A percentile compares a stretch with the other conserved stretches of the same genome.
These are phyloP conservation scores for Pelodiscus sinensis DNA, from an alignment of 2,113 vertebrate genomes.

Conservation along the genomic window DNA sequence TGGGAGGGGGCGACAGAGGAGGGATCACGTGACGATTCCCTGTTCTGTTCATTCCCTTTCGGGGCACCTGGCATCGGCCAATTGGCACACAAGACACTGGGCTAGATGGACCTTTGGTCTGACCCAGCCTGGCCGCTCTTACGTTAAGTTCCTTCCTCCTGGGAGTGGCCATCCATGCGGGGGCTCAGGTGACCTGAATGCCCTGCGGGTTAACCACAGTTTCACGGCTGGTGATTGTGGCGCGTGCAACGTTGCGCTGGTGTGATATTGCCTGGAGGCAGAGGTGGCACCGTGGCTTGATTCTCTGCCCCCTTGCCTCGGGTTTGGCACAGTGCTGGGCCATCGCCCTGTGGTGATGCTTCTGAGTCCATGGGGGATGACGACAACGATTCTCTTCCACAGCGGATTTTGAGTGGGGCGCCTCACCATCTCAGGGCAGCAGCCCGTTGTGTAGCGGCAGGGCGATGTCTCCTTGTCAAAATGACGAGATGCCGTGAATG, in stretches of 20 bases:
- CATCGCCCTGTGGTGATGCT: neutral
- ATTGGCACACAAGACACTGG: too few species aligned
- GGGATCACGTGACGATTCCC: too few species aligned
- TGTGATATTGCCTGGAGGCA: neutral
- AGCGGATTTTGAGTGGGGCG: neutral
- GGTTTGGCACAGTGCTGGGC: fast-evolving
- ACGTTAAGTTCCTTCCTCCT: neutral
- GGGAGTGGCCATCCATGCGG: neutral
- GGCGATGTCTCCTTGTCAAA: neutral
- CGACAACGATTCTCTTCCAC: neutral
- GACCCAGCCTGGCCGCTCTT: too few species aligned
- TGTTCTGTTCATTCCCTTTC: too few species aligned
- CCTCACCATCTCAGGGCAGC: too few species aligned
- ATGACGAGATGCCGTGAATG: neutral
- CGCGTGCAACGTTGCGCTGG: neutral
- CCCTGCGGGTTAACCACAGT: neutral
- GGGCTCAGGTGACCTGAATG: neutral
- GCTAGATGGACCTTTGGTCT: too few species aligned
- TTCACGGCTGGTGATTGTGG: neutral
- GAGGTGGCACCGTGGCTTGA: neutral
- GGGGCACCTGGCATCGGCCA: too few species aligned
- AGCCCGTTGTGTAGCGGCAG: too few species aligned
- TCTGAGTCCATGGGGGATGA: neutral
- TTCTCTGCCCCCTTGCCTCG: neutral
- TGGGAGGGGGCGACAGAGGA: too few species aligned